Evolutionary conservation across 1,140 invertebrate species (phyloP).

Genomic region (Druon quercuslanigerum): DNA sequence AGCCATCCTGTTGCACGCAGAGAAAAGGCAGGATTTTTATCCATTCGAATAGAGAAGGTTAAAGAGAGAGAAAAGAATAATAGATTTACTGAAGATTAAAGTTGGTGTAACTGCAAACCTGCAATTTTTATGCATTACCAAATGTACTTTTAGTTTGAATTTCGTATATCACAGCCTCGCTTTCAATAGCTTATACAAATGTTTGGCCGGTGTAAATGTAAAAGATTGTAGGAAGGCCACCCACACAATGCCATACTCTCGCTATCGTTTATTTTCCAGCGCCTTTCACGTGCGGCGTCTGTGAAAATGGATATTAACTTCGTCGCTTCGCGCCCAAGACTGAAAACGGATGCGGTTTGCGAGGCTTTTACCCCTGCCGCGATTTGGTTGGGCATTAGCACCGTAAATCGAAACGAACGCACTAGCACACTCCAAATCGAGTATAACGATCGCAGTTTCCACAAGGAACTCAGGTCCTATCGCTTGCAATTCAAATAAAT

Average conservation of each 20-base stretch:
- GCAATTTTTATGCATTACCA: conserved; percentile 61
- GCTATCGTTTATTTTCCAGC: conserved; percentile 48
- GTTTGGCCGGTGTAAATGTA: conserved; percentile 40
- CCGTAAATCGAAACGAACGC: conserved; percentile 51
- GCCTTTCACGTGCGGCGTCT: conserved; percentile 48
- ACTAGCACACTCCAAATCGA: conserved; percentile 36
- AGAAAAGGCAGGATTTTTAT: conserved; percentile 33
- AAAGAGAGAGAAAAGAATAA: conserved; percentile 31
- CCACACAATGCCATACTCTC: conserved; percentile 19
- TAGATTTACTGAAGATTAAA: conserved; percentile 58
- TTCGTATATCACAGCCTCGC: conserved; percentile 27
- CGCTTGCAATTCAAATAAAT: conserved; percentile 28
- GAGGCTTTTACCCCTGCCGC: conserved; percentile 54
- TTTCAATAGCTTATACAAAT: conserved; percentile 38
- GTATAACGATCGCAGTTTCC: conserved; percentile 26
- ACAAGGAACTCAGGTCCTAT: conserved; percentile 23
- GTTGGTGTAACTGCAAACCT: conserved; percentile 61
- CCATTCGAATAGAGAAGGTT: conserved; percentile 33
- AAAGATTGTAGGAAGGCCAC: conserved; percentile 6
- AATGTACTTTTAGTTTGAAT: conserved; percentile 40
- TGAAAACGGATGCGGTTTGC: conserved; percentile 51
- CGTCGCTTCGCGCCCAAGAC: conserved; percentile 49
- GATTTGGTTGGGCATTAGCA: conserved; percentile 42
- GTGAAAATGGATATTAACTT: conserved; percentile 59
- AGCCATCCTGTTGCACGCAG: conserved; percentile 37